Conservation (phyloP, 35 echinoderm and acorn worm genomes). For the Ophioderma brevispina region DNA sequence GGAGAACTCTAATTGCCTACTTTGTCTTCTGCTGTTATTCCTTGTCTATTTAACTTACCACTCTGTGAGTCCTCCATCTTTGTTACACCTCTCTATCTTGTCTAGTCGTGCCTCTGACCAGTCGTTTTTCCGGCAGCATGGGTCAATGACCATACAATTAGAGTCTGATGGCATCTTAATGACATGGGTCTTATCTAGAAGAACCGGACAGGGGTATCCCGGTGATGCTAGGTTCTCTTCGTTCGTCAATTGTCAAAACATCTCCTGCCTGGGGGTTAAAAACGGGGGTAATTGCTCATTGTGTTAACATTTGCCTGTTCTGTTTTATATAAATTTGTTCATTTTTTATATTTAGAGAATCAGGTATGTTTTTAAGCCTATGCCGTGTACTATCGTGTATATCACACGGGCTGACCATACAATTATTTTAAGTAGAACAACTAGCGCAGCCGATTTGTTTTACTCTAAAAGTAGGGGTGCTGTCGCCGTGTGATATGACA, state of each 20-base stretch:
- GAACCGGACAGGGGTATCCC: constrained; percentile 32
- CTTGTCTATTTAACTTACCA: too few species aligned
- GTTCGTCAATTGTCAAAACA: constrained; percentile 98
- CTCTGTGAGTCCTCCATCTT: constrained; percentile 79
- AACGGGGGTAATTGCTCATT: not conserved
- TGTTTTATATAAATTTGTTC: too few species aligned
- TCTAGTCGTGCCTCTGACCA: constrained; percentile 93
- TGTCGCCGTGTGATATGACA: too few species aligned
- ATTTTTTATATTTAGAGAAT: too few species aligned
- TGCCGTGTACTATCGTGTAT: too few species aligned
- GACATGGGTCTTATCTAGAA: constrained; percentile 38
- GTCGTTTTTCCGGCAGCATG: constrained; percentile 52
- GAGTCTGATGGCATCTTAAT: constrained; percentile 75
- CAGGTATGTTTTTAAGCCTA: too few species aligned
- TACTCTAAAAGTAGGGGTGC: too few species aligned
- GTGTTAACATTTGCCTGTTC: too few species aligned
- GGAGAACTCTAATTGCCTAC: not conserved
- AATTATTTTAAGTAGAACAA: too few species aligned
- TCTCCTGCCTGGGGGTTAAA: constrained; percentile 21
- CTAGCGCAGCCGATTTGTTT: too few species aligned
- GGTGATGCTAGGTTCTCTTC: constrained; percentile 72
- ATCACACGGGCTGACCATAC: too few species aligned
- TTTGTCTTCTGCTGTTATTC: too few species aligned
- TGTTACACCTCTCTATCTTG: constrained; percentile 87
- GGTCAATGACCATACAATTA: constrained; percentile 70